phyloP scores from a whole-genome alignment of 2,888 invertebrate species.

The Asteroscopus sphinx region DNA sequence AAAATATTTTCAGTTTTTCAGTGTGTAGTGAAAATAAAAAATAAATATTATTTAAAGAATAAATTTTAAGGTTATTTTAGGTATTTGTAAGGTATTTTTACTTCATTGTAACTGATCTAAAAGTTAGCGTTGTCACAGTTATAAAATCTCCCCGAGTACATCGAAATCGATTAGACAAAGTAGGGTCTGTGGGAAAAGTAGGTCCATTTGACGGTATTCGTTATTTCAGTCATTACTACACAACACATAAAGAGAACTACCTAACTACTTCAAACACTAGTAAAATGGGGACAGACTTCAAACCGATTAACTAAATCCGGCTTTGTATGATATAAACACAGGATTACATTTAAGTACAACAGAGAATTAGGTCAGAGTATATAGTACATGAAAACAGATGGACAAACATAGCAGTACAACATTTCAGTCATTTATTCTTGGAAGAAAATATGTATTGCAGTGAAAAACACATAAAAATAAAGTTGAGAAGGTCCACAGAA shows the following conservation, averaged over 20 bases:
- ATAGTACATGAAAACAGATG: slow-evolving; percentile 20
- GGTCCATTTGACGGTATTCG: too few species aligned
- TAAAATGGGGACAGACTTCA: slow-evolving; percentile 4
- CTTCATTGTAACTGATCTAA: too few species aligned
- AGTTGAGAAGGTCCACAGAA: neutral
- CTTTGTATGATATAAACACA: slow-evolving; percentile 26
- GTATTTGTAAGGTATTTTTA: too few species aligned
- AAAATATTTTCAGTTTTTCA: slow-evolving; percentile 5
- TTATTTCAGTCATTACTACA: neutral
- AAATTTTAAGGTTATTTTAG: too few species aligned
- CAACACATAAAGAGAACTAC: neutral
- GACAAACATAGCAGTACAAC: slow-evolving; percentile 46
- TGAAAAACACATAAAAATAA: neutral
- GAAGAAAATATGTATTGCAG: slow-evolving; percentile 47
- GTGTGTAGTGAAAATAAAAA: neutral
- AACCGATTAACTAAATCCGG: slow-evolving; percentile 26
- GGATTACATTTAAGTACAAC: slow-evolving; percentile 22
- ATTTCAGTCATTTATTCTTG: slow-evolving; percentile 46
- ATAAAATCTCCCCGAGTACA: too few species aligned
- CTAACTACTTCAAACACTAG: neutral
- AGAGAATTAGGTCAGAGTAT: slow-evolving; percentile 38
- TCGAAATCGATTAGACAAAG: too few species aligned
- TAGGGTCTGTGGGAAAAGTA: too few species aligned
- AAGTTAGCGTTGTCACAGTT: too few species aligned
- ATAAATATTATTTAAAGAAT: too few species aligned